Base-by-base conservation (phyloP, 2,113 vertebrate species). In the Anthoscopus minutus region DNA sequence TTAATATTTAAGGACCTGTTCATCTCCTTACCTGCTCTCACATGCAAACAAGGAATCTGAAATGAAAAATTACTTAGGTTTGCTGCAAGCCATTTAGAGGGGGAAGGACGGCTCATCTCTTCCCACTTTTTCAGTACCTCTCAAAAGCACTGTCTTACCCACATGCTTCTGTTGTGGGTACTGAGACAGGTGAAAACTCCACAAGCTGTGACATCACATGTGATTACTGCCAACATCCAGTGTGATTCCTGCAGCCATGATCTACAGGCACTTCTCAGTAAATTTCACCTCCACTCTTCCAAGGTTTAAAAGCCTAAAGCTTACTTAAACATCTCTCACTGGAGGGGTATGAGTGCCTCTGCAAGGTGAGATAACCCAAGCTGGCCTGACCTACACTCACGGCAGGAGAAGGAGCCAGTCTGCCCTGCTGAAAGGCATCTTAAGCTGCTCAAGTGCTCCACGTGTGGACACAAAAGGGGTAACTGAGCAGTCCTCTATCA, bases 301-400 rank as follows among this genome's bases (percentile, higher is more conserved):
- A 35, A 72, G 30, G 50, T 80, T 77, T 65, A 17, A 6, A 82
- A 83, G 66, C 8, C 71, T 73, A 31, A 86, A 73, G 24, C 15
- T 81, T 1, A 1, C 44, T 61, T 38, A 66, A 54, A 37, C 47
- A 70, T 42, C 40, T 22, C n/a, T 54, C 2, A 1, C 23, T 20
- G n/a, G 45, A 54, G 7, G 45, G 33, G 42, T 15, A 17, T 6
- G 53, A 82, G 57, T 15, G n/a, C 21, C 57, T 64, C 13, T 7
- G 37, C 20, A 37, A 64, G 47, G 37, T 35, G 20, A 72, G 31
- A 27, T 56, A 88, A 72, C 17, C 38, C 33, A 56, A 51, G 28
- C 31, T 1, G 1, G 21, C 45, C 21, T 42, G 33, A 53, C 7
- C 21, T 0, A 0, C 6, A 3, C 27, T 62, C 0, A 2, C 42